phyloP scores from a whole-genome alignment of 2,797 vertebrate genomes.

The Phrynocephalus guinanensis region DNA sequence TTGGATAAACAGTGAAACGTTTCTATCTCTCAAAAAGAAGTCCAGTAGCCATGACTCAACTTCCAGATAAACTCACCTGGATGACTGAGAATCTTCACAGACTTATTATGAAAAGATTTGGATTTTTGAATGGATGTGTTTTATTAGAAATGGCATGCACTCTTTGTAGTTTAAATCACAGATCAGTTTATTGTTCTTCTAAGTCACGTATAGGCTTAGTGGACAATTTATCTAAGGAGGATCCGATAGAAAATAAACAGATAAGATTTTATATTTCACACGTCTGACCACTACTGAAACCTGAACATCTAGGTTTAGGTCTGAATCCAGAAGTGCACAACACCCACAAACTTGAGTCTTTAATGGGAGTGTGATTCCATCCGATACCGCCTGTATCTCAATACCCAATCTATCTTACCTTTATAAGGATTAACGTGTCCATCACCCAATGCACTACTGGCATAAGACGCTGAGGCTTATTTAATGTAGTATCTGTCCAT shows the following conservation, averaged over 20 bases:
- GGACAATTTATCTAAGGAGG: no score
- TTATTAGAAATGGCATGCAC: background rate
- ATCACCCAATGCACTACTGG: background rate
- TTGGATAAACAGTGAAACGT: no score
- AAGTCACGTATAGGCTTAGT: background rate
- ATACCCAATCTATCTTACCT: background rate
- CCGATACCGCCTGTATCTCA: background rate
- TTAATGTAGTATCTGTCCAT: background rate
- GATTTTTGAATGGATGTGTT: background rate
- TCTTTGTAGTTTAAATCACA: background rate
- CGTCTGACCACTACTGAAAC: background rate
- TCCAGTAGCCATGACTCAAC: no score
- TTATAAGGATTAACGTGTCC: background rate
- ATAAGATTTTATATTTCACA: no score
- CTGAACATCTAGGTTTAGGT: background rate
- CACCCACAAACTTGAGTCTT: background rate
- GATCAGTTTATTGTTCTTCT: background rate
- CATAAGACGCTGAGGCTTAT: background rate
- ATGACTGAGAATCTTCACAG: no score
- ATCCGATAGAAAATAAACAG: no score
- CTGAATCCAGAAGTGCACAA: background rate
- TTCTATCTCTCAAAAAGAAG: no score
- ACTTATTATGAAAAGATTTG: constrained; percentile 4
- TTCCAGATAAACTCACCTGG: no score
- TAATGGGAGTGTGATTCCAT: background rate